These are phyloP conservation scores for Gephyroberyx darwinii DNA, from an alignment of 2,797 vertebrate species.

Conservation along the genomic window DNA sequence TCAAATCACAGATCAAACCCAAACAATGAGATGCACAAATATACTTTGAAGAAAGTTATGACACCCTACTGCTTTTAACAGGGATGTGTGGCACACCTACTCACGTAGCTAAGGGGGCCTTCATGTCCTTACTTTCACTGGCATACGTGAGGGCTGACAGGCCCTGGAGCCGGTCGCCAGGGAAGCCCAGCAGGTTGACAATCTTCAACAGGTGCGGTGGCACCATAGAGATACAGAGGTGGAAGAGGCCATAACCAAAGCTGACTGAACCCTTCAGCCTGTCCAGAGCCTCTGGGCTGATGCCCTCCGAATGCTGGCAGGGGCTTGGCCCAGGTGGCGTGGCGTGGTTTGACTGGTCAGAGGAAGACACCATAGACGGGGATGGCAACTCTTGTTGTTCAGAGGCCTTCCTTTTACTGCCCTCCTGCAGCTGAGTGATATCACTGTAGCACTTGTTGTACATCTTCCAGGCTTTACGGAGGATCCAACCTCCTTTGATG, in stretches of 20 bases:
- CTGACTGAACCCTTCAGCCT: conserved; percentile 98
- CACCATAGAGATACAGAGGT: conserved; percentile 99
- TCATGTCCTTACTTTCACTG: conserved; percentile 99
- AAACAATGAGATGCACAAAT: conserved; percentile 38
- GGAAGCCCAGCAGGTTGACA: conserved; percentile 99
- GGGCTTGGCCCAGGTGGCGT: conserved; percentile 68
- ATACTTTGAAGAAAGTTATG: conserved; percentile 35
- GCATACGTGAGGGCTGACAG: conserved; percentile 95
- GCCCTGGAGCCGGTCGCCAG: conserved; percentile 96
- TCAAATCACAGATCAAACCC: background rate
- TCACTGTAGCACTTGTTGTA: conserved; percentile 98
- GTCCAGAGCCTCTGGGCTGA: conserved; percentile 90
- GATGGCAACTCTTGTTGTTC: conserved; percentile 75
- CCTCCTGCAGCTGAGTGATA: conserved; percentile 94
- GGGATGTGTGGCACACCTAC: conserved; percentile 87
- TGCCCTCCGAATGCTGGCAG: conserved; percentile 67
- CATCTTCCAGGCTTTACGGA: conserved; percentile 99
- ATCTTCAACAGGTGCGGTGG: conserved; percentile 99
- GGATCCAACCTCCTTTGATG: conserved; percentile 99
- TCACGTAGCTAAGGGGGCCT: conserved; percentile 99
- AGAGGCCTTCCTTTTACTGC: conserved; percentile 84
- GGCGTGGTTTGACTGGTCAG: conserved; percentile 78
- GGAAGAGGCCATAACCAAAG: conserved; percentile 99
- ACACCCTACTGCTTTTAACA: conserved; percentile 50
- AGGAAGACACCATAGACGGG: conserved; percentile 73